Conservation (phyloP, 2,113 vertebrate genomes). For the Macquaria ambigua region DNA sequence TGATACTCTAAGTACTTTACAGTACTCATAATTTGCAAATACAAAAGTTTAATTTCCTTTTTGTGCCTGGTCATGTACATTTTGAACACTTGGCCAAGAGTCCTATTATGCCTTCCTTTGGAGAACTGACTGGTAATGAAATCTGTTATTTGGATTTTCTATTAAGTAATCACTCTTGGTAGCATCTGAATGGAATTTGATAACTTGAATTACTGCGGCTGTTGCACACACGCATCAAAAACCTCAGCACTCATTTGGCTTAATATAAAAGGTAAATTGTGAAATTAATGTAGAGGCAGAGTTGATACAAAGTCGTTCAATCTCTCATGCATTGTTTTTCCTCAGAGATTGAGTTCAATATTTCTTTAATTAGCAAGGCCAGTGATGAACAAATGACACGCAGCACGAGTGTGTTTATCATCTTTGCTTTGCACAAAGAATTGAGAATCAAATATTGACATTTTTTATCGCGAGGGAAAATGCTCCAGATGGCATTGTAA, state of each 20-base stretch:
- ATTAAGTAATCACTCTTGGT: background rate
- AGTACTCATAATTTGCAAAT: background rate
- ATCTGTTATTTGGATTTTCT: background rate
- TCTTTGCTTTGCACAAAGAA: conserved; percentile 14
- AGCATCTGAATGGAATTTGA: background rate
- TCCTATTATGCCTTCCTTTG: background rate
- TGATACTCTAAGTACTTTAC: background rate
- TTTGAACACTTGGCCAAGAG: background rate
- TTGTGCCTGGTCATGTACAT: background rate
- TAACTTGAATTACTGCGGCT: background rate
- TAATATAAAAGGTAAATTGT: background rate
- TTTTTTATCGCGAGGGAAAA: conserved; percentile 19
- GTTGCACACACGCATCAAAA: background rate
- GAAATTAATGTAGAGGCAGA: background rate
- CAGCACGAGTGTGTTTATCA: background rate
- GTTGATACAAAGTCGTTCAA: background rate
- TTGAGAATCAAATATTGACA: conserved; percentile 42
- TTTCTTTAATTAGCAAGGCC: conserved; percentile 14
- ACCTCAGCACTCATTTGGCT: background rate
- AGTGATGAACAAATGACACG: conserved; percentile 14
- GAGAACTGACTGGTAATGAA: background rate
- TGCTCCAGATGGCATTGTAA: conserved; percentile 43
- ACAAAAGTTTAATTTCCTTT: background rate
- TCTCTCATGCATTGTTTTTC: background rate
- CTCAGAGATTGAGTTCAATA: background rate